phyloP scores from a whole-genome alignment of 2,113 vertebrate species.

The Trogon surrucura region DNA sequence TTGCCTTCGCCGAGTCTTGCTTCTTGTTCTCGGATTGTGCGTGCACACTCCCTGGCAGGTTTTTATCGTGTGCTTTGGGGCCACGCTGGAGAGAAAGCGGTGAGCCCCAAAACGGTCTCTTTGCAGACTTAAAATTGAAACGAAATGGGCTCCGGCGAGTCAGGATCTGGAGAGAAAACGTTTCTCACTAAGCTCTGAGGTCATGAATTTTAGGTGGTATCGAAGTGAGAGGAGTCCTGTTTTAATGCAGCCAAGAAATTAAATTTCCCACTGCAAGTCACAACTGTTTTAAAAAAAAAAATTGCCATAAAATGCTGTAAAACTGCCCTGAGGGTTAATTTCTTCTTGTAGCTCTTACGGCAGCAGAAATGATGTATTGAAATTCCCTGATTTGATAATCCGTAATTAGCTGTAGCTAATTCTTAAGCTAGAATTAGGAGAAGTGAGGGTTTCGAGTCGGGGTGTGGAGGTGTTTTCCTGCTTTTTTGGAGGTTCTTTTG shows the following conservation, averaged over 20 bases:
- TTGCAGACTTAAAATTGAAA: background rate
- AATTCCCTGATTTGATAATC: no score
- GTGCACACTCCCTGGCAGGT: background rate
- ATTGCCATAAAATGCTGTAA: background rate
- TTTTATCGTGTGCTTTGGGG: background rate
- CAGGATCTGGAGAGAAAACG: background rate
- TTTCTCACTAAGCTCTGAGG: background rate
- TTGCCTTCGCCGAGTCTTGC: background rate
- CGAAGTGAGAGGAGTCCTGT: background rate
- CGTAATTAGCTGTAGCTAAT: no score
- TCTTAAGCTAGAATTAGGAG: no score
- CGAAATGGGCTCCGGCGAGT: background rate
- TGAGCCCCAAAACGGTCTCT: background rate
- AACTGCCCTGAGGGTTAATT: background rate
- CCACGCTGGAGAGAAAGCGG: background rate
- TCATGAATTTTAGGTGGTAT: background rate
- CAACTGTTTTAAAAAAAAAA: background rate
- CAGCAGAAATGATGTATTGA: no score
- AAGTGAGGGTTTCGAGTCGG: accelerated
- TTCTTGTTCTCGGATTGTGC: background rate
- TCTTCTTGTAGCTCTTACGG: background rate
- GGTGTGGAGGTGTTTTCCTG: background rate
- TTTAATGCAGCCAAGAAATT: background rate
- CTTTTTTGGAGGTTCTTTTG: background rate
- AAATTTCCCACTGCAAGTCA: background rate